These are phyloP conservation scores for Pygocentrus nattereri DNA, from an alignment of 2,797 vertebrate species.

Conservation along the genomic window DNA sequence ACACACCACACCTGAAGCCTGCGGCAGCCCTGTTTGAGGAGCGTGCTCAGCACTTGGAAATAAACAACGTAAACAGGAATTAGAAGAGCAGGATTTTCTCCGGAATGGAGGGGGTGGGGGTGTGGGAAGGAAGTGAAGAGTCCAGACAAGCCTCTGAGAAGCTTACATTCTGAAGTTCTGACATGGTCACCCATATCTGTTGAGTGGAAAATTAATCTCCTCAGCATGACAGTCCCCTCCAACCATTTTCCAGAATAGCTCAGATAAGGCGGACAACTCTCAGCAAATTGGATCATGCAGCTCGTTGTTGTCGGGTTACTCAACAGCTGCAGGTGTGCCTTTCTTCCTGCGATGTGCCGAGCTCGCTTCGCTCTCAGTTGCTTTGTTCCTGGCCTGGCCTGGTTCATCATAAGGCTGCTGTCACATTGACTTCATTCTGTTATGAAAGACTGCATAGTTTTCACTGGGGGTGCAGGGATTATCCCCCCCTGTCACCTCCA, in stretches of 20 bases:
- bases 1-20: slow-evolving; percentile 42
- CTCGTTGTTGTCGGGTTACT: slow-evolving; percentile 41
- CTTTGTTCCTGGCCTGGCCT: not conserved
- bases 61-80: slow-evolving; percentile 21
- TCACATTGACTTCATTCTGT: not conserved
- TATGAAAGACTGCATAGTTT: not conserved
- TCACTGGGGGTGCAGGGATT: no score
- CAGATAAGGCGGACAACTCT: slow-evolving; percentile 26
- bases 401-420: not conserved
- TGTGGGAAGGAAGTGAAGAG: slow-evolving; percentile 50
- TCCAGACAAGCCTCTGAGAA: slow-evolving; percentile 65
- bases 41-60: not conserved
- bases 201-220: slow-evolving; percentile 64
- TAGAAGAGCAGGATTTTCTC: not conserved
- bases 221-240: slow-evolving; percentile 62
- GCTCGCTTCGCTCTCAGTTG: not conserved
- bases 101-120: slow-evolving; percentile 33
- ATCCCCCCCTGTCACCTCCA: no score
- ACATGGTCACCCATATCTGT: slow-evolving; percentile 58
- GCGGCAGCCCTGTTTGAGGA: slow-evolving; percentile 42
- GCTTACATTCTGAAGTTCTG: slow-evolving; percentile 56
- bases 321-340: slow-evolving; percentile 41
- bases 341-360: slow-evolving; percentile 40
- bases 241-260: slow-evolving; percentile 72
- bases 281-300: slow-evolving; percentile 20